Base-by-base conservation (phyloP, 2,888 invertebrate species). In the Drosophila yooni region DNA sequence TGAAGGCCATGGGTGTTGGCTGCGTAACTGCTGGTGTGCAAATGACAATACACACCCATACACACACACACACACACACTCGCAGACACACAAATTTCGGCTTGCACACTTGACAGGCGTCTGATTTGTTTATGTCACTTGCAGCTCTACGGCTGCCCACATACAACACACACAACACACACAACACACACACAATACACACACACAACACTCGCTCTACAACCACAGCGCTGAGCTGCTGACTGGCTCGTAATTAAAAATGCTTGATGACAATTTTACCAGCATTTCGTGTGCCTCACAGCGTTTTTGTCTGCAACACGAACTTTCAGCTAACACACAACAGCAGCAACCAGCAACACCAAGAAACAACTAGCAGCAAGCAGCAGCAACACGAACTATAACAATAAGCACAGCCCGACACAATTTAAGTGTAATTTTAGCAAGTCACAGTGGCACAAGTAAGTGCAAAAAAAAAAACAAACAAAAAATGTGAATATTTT, bases 111-210 rank as follows among this genome's bases (percentile, higher is more conserved):
- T 88, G 88, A 87, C 90, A 90, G 89, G 84, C 88, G 88, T 89
- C 90, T 89, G 88, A 88, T 87, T 88, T 90, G 90, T 88, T 90
- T 88, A 87, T 89, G 89, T 88, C 88, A 90, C 82, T 82, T 81
- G 84, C 87, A 90, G 83, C 79, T 80, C 83, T 82, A 79, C 48
- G 79, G 77, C 89, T 85, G 82, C 89, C 82, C 84, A 71, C 87
- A 75, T 71, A 46, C 52, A 67, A 40, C 53, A 63, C 64, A 54
- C 61, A 27, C 43, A 31, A 31, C 57, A 51, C 38, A 53, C 48
- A 61, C 53, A 36, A 18, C n/a, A n/a, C n/a, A n/a, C n/a, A n/a
- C n/a, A n/a, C n/a, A n/a, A n/a, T 27, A 64, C 43, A 48, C 36
- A 33, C 25, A 40, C 63, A 48, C 29, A 36, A 25, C 0, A 25